Evolutionary conservation across 92 coral and sea anemone genomes (phyloP), one percentile per base, ranked within the genome.

Genomic region (Anthopleura xanthogrammica): DNA sequence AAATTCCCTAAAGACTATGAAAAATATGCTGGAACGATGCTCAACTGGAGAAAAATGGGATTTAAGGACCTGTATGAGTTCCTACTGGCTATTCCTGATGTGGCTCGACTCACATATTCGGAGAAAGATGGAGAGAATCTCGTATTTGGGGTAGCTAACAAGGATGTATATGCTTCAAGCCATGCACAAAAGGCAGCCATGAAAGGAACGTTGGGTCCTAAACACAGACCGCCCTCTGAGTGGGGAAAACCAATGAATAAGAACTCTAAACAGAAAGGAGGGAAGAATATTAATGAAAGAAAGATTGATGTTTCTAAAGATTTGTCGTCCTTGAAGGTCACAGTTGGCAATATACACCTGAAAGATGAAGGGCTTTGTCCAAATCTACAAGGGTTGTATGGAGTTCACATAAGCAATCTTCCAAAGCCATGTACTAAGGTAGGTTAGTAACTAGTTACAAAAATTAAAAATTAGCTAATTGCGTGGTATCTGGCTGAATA

Each of bases 81-180:
- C 86, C 82, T 95, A 72, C 76, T 78, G 16, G 98, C 98, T 2
- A 75, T 95, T 29, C 98, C 98, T 10, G 98, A 94, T 78, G 96
- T 95, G 55, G 97, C 94, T 54, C 78, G 95, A 23, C 76, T 95
- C 87, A 89, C 94, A 19, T 95, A 90, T 83, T 92, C 94, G 17
- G 82, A 80, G 2, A 95, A 95, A 60, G 94, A 95, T 73, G 79
- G 89, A 11, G 96, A 94, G 70, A 95, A 95, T 81, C 86, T 86
- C 24, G 93, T 95, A 4, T 95, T 89, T 70, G 98, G 96, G 7
- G 93, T 92, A 0, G 83, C 81, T 5, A 91, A 89, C 10, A 84
- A 92, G 42, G 90, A 87, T 1, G 87, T 89, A n/a, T 95, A 58
- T 83, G 81, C 93, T 83, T 94, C 98, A 0, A 81, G 81, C 16